Conservation (phyloP, 2,888 invertebrate species). For the Resseliella maxima region DNA sequence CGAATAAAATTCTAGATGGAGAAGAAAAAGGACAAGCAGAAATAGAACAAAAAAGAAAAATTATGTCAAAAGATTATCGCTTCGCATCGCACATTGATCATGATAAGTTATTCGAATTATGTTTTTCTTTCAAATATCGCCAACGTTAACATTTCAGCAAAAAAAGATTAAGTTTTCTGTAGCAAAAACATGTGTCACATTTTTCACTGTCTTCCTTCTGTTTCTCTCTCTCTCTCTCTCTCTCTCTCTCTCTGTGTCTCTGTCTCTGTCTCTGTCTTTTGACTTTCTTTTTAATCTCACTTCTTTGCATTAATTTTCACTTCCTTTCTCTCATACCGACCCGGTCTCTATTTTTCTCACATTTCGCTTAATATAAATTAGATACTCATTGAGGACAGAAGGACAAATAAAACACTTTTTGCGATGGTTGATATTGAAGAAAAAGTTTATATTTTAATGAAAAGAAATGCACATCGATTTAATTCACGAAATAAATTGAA, state of each 20-base stretch:
- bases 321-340: background rate
- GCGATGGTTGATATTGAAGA: background rate
- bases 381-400: conserved; percentile 5
- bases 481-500: background rate
- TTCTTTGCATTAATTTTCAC: background rate
- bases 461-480: background rate
- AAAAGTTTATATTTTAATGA: background rate
- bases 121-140: too few relatives aligned
- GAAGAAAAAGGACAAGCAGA: background rate
- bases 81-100: conserved; percentile 8
- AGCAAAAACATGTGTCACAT: too few relatives aligned
- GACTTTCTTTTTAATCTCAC: background rate
- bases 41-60: background rate
- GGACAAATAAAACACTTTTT: background rate
- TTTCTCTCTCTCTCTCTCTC: too few relatives aligned
- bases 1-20: background rate
- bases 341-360: background rate
- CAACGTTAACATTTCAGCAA: too few relatives aligned
- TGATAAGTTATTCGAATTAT: background rate
- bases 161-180: too few relatives aligned
- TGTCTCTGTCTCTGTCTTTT: too few relatives aligned
- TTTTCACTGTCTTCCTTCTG: too few relatives aligned
- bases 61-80: conserved; percentile 36
- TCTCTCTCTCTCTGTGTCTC: too few relatives aligned
- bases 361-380: background rate